phyloP scores from a whole-genome alignment of 37 sponge, comb jelly and placozoan genomes.

The Crambe crambe region DNA sequence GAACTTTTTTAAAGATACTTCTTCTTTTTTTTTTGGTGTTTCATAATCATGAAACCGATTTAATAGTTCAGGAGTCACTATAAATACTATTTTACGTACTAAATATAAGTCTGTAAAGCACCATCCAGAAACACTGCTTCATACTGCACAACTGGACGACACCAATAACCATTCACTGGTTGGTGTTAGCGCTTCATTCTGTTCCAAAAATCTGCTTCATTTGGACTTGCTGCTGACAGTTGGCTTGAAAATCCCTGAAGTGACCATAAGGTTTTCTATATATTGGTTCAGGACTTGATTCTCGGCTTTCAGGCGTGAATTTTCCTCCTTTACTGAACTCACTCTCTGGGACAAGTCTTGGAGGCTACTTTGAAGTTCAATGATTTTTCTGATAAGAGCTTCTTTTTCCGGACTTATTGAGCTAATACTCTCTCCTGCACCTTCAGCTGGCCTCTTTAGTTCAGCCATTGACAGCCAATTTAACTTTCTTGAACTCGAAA shows the following conservation, averaged over 20 bases:
- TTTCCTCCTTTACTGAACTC: constrained; percentile 84
- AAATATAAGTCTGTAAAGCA: no score
- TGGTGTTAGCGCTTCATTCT: no score
- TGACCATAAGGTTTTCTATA: constrained; percentile 76
- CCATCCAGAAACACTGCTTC: no score
- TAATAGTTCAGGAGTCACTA: no score
- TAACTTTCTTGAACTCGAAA: not conserved
- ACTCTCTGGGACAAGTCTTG: constrained; percentile 79
- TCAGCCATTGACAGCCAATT: not conserved
- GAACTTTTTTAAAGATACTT: no score
- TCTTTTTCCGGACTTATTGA: constrained; percentile 35
- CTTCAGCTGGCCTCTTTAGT: not conserved
- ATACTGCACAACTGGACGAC: no score
- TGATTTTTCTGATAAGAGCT: constrained; percentile 54
- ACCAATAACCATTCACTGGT: no score
- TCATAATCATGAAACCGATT: no score
- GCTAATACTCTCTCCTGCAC: not conserved
- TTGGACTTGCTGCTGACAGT: not conserved
- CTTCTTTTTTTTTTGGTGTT: no score
- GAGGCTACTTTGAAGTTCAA: constrained; percentile 79
- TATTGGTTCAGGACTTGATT: constrained; percentile 81
- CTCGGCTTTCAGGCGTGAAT: constrained; percentile 65
- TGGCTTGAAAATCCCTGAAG: constrained; percentile 66
- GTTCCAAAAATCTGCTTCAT: no score
- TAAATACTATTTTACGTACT: no score